phyloP scores from a whole-genome alignment of 2,113 vertebrate genomes.

The Salvelinus namaycush region DNA sequence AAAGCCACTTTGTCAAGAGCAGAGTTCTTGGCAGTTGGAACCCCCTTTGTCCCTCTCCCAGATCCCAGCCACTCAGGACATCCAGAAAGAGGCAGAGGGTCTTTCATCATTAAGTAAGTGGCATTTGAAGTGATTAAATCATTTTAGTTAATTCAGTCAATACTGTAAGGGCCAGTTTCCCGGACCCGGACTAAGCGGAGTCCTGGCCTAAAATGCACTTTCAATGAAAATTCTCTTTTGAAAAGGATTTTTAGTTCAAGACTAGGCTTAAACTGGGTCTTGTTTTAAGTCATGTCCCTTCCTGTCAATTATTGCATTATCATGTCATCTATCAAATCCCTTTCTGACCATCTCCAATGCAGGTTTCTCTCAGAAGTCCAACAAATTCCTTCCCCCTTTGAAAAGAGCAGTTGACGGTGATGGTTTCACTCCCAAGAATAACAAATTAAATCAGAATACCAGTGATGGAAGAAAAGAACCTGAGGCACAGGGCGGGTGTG shows the following conservation, averaged over 20 bases:
- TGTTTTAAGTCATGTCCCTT: too few species aligned
- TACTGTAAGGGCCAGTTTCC: too few species aligned
- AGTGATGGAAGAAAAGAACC: slow-evolving; percentile 43
- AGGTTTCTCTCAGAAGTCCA: slow-evolving; percentile 69
- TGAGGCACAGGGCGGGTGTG: slow-evolving; percentile 46
- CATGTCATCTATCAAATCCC: not conserved
- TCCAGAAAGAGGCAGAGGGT: slow-evolving; percentile 80
- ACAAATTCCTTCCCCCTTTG: slow-evolving; percentile 61
- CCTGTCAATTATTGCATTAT: too few species aligned
- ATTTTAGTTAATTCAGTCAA: not conserved
- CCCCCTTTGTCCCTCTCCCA: slow-evolving; percentile 78
- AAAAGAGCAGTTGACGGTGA: slow-evolving; percentile 56
- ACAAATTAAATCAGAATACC: slow-evolving; percentile 44
- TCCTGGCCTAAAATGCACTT: too few species aligned
- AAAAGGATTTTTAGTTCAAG: too few species aligned
- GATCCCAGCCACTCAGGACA: slow-evolving; percentile 81
- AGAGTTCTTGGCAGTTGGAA: slow-evolving; percentile 73
- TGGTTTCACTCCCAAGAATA: slow-evolving; percentile 43
- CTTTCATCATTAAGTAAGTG: slow-evolving; percentile 73
- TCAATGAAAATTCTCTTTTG: too few species aligned
- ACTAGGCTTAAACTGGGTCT: too few species aligned
- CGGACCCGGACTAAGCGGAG: too few species aligned
- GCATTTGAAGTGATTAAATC: not conserved
- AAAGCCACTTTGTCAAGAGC: slow-evolving; percentile 72
- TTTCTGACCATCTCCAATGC: slow-evolving; percentile 11